These are phyloP conservation scores for Polyommatus iphigenia DNA, from an alignment of 2,888 invertebrate species.

Conservation along the genomic window DNA sequence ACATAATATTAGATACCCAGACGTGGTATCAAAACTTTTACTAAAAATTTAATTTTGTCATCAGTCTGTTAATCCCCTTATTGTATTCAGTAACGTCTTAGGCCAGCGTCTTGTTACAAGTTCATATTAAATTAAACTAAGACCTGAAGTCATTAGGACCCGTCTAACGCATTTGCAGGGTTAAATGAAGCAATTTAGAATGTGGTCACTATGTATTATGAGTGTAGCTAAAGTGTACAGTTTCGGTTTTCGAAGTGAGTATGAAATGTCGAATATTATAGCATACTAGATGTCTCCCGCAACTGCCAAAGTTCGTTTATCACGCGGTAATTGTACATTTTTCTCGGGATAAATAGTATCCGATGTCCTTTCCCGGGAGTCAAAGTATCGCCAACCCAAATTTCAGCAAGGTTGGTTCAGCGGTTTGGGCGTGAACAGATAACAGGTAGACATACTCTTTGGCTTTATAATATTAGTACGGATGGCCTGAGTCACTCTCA, in stretches of 20 bases:
- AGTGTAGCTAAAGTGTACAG: background rate
- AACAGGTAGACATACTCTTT: too few species aligned
- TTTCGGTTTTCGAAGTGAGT: background rate
- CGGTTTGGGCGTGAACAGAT: too few species aligned
- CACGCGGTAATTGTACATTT: too few species aligned
- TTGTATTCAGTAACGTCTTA: slow-evolving; percentile 62
- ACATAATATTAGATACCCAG: background rate
- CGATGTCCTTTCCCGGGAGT: too few species aligned
- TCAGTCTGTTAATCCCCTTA: slow-evolving; percentile 44
- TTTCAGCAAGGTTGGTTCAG: too few species aligned
- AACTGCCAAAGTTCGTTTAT: too few species aligned
- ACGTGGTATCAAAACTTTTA: background rate
- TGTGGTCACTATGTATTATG: slow-evolving; percentile 56
- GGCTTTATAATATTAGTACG: too few species aligned
- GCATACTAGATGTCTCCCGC: too few species aligned
- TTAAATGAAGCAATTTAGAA: slow-evolving; percentile 56
- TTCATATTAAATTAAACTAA: slow-evolving; percentile 76
- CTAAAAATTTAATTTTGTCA: slow-evolving; percentile 39
- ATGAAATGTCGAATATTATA: background rate
- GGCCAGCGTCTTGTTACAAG: slow-evolving; percentile 65
- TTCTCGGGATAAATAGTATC: too few species aligned
- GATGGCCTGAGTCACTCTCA: too few species aligned
- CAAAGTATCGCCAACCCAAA: too few species aligned
- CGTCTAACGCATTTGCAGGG: slow-evolving; percentile 70
- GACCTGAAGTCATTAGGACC: slow-evolving; percentile 68